Evolutionary conservation across 2,797 vertebrate species (phyloP).

Genomic region (Amniataba percoides): DNA sequence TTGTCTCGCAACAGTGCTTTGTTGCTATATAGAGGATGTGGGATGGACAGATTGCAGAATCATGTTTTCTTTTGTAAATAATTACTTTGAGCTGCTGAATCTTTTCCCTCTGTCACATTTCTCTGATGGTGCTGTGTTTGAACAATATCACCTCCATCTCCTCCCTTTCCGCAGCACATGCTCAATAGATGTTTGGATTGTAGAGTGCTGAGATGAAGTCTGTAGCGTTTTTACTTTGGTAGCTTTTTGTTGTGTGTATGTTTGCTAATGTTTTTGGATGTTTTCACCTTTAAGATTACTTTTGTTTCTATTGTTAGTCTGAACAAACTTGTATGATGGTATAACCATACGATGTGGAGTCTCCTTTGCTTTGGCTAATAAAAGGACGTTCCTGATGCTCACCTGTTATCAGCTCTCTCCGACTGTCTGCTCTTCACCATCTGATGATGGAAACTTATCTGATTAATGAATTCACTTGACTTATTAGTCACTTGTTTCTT

Average conservation of each 20-base stretch:
- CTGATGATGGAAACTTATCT: conserved; percentile 40
- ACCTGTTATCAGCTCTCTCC: conserved; percentile 60
- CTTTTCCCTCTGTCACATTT: conserved; percentile 50
- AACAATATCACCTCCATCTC: conserved; percentile 31
- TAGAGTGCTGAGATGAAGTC: conserved; percentile 65
- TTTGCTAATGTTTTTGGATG: conserved; percentile 74
- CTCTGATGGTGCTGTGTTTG: conserved; percentile 67
- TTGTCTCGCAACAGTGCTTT: conserved; percentile 46
- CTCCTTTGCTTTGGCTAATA: conserved; percentile 92
- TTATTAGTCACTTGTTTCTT: conserved; percentile 5
- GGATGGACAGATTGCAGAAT: conserved; percentile 53
- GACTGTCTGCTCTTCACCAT: conserved; percentile 70
- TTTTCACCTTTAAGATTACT: conserved; percentile 68
- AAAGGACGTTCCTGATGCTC: conserved; percentile 88
- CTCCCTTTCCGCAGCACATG: conserved; percentile 40
- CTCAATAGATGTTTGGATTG: conserved; percentile 58
- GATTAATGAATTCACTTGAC: conserved; percentile 10
- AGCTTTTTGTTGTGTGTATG: conserved; percentile 66
- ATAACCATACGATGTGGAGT: conserved; percentile 86
- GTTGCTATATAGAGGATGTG: conserved; percentile 59
- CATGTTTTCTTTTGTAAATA: conserved; percentile 66
- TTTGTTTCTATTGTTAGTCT: conserved; percentile 82
- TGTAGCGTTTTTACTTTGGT: conserved; percentile 72
- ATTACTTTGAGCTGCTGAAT: conserved; percentile 39
- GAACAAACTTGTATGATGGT: conserved; percentile 74